Base-by-base conservation (phyloP, 2,113 vertebrate genomes). In the Tenebrosternarchus preto region DNA sequence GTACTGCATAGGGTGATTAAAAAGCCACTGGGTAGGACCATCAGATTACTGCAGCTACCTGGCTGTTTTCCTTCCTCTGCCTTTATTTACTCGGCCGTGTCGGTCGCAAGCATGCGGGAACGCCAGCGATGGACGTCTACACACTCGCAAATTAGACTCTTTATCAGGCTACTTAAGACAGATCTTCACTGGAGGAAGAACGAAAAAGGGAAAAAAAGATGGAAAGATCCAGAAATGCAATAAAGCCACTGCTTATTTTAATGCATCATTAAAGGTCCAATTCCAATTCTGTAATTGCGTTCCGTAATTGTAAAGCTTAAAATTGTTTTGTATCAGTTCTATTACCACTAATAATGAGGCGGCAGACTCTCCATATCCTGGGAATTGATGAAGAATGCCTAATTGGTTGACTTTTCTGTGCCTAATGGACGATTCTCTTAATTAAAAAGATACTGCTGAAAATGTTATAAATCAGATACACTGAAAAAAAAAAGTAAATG, bases 391-490 rank as follows among this genome's bases (percentile, higher is more conserved):
- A 91, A 91, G 89, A 92, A 92, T 88, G 90, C 88, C 91, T 93
- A 94, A 94, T 93, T 93, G 93, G 92, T 92, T 92, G 91, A 93
- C 92, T 92, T 92, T 92, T 91, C 89, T 90, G 92, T 91, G 91
- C 90, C 90, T 93, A 93, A 93, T 93, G 92, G 92, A 93, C 91
- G 91, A 91, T 92, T 91, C 90, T 92, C 90, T 93, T 94, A 94
- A 94, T 94, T 94, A 94, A 93, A 93, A 93, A 92, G 91, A 93
- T 92, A 94, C 91, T 93, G 91, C 90, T 91, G 89, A 90, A 92
- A 93, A 93, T 92, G 91, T 89, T 93, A 87, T 88, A 89, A 92
- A 94, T 94, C 93, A 92, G 93, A 94, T 93, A 93, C 78, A 69
- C 61, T 57, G 55, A 27, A 63, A 50, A 61, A 43, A 27, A 55